Evolutionary conservation across 2,113 vertebrate genomes (phyloP).

Genomic region (Callopanchax toddi): DNA sequence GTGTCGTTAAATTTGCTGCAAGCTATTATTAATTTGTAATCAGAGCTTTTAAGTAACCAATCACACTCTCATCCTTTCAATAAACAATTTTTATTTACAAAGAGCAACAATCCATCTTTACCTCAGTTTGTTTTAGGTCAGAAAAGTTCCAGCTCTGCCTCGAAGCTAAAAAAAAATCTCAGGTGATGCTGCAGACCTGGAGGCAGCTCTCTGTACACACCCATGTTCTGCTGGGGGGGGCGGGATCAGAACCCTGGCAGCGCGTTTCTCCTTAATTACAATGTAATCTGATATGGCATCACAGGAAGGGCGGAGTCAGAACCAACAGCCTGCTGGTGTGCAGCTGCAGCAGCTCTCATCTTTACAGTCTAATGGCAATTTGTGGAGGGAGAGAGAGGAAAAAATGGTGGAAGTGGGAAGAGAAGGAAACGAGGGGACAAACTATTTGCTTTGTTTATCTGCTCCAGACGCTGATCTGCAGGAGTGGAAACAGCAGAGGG

Average conservation of each 20-base stretch:
- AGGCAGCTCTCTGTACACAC: conserved; percentile 37
- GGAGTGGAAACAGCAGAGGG: too few relatives aligned
- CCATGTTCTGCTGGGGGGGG: conserved; percentile 35
- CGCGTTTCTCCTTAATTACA: conserved; percentile 62
- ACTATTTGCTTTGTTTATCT: conserved; percentile 31
- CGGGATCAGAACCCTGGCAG: too few relatives aligned
- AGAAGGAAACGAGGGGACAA: conserved; percentile 18
- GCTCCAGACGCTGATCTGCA: conserved; percentile 29
- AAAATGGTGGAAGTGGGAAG: conserved; percentile 6
- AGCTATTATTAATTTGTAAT: too few relatives aligned
- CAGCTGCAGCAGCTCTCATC: conserved; percentile 57
- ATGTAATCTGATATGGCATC: conserved; percentile 69
- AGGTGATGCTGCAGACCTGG: conserved; percentile 40
- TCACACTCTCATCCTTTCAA: conserved; percentile 47
- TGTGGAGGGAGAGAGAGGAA: too few relatives aligned
- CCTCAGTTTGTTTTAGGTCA: conserved; percentile 29
- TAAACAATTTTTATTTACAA: conserved; percentile 70
- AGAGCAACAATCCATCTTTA: conserved; percentile 34
- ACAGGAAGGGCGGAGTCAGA: conserved; percentile 28
- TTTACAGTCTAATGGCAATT: conserved; percentile 40
- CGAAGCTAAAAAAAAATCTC: conserved; percentile 29
- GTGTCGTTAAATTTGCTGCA: too few relatives aligned
- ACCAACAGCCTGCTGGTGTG: conserved; percentile 46
- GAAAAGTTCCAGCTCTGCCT: conserved; percentile 37
- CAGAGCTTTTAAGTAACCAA: too few relatives aligned